Evolutionary conservation across 2,888 invertebrate species (phyloP).

Genomic region (Leptinotarsa peninsularis): DNA sequence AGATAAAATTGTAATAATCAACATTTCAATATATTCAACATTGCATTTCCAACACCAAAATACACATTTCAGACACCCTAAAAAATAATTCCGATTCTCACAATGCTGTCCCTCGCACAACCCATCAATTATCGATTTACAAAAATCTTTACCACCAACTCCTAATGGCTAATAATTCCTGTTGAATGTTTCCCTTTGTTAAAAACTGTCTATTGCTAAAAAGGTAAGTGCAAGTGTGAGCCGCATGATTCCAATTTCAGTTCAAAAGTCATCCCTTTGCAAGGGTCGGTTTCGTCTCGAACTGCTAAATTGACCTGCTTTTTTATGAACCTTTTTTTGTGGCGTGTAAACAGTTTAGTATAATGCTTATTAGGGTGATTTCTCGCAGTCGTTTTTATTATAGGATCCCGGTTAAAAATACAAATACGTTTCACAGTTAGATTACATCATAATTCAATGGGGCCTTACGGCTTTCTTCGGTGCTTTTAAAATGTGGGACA

Average conservation of each 20-base stretch:
- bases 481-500: slow-evolving; percentile 38
- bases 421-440: slow-evolving; percentile 47
- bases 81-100: neutral
- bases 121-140: slow-evolving; percentile 12
- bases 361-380: slow-evolving; percentile 53
- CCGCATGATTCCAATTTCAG: slow-evolving; percentile 1
- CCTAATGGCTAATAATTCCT: slow-evolving; percentile 11
- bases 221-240: slow-evolving; percentile 15
- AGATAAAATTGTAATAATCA: neutral
- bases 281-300: slow-evolving; percentile 17
- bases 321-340: slow-evolving; percentile 61
- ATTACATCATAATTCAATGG: slow-evolving; percentile 46
- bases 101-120: neutral
- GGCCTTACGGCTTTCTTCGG: neutral
- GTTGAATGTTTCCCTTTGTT: slow-evolving; percentile 6
- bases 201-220: slow-evolving; percentile 11
- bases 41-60: neutral
- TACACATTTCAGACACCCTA: neutral
- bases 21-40: neutral
- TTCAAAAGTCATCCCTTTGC: neutral
- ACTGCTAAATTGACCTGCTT: slow-evolving; percentile 46
- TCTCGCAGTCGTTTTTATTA: slow-evolving; percentile 59
- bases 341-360: slow-evolving; percentile 58
- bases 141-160: slow-evolving; percentile 9
- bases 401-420: slow-evolving; percentile 55